Evolutionary conservation across 2,888 invertebrate genomes (phyloP).

Genomic region (Apodemia duryi): DNA sequence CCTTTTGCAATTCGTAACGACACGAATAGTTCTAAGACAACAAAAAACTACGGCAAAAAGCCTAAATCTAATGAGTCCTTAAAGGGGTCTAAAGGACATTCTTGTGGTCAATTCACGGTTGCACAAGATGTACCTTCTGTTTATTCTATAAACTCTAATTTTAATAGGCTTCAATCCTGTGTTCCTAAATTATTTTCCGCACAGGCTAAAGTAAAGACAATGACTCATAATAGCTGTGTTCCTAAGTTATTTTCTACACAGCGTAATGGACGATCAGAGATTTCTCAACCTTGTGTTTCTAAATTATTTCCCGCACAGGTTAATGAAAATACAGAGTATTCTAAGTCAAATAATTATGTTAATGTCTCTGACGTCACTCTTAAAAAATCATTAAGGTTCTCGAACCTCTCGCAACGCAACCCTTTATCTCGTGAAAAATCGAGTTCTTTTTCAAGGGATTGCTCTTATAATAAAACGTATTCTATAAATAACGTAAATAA

Average conservation of each 20-base stretch:
- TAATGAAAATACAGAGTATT: neutral
- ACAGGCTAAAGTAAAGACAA: neutral
- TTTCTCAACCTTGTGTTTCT: conserved; percentile 1
- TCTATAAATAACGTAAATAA: neutral
- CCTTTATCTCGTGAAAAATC: neutral
- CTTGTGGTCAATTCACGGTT: conserved; percentile 12
- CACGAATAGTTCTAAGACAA: neutral
- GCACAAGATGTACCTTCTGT: conserved; percentile 4
- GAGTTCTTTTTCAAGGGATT: neutral
- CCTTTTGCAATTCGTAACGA: neutral
- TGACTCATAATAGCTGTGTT: neutral
- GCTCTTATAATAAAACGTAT: neutral
- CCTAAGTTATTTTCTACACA: neutral
- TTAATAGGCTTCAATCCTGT: conserved; percentile 8
- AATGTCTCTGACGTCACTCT: conserved; percentile 1
- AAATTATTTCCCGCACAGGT: neutral
- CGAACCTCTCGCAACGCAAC: neutral
- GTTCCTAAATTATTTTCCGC: conserved; percentile 2
- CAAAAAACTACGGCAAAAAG: neutral
- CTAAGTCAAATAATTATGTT: neutral
- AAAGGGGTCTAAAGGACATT: neutral
- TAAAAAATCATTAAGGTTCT: neutral
- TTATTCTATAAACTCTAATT: conserved; percentile 9
- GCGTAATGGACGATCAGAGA: neutral
- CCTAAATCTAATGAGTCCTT: neutral